These are phyloP conservation scores for Holcopasites calliopsidis DNA, from an alignment of 1,140 invertebrate genomes.

Conservation along the genomic window DNA sequence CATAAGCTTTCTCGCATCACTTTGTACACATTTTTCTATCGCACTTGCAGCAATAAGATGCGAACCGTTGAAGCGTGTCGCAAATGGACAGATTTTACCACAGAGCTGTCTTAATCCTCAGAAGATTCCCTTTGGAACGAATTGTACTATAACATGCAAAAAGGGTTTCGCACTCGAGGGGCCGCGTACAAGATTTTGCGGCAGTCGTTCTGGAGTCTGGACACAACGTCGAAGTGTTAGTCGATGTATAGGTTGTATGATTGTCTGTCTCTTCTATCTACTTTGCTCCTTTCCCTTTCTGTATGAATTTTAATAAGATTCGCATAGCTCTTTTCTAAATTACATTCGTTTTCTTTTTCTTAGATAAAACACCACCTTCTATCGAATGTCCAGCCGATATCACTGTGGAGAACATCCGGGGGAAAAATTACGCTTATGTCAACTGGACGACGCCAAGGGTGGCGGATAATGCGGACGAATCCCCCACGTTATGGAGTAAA, in stretches of 20 bases:
- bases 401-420: conserved; percentile 68
- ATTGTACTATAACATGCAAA: conserved; percentile 81
- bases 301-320: neutral
- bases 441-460: conserved; percentile 79
- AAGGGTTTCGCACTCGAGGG: conserved; percentile 81
- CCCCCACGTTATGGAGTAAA: conserved; percentile 64
- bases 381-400: conserved; percentile 81
- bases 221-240: conserved; percentile 74
- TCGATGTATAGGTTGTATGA: conserved; percentile 77
- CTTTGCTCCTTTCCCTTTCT: too few species aligned
- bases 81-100: conserved; percentile 79
- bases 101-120: conserved; percentile 76
- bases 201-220: conserved; percentile 78
- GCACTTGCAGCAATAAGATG: conserved; percentile 81
- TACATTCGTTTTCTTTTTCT: neutral
- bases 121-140: conserved; percentile 80
- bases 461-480: conserved; percentile 59
- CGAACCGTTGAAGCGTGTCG: conserved; percentile 77
- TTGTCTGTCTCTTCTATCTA: too few species aligned
- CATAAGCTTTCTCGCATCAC: too few species aligned
- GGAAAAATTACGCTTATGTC: conserved; percentile 81
- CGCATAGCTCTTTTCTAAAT: neutral
- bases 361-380: conserved; percentile 80
- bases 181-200: conserved; percentile 76
- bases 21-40: neutral